These are phyloP conservation scores for Bubo blakistoni DNA, from an alignment of 2,113 vertebrate genomes.

Conservation along the genomic window DNA sequence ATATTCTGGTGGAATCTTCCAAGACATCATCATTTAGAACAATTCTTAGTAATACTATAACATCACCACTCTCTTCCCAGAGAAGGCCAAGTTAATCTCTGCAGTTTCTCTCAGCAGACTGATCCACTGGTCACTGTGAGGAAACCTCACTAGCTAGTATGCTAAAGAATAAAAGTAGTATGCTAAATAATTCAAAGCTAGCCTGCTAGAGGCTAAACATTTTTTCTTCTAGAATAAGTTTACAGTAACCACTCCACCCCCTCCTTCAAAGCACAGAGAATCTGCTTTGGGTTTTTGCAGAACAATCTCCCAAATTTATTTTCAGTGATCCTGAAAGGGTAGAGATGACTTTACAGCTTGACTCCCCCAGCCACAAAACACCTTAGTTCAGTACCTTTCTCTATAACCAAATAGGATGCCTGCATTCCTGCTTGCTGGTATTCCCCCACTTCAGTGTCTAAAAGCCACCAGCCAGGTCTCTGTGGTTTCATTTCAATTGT, in stretches of 20 bases:
- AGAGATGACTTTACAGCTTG: background rate
- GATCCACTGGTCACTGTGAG: background rate
- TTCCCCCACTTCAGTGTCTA: conserved; percentile 87
- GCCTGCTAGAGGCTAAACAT: background rate
- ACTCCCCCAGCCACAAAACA: background rate
- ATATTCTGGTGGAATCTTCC: background rate
- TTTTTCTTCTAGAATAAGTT: background rate
- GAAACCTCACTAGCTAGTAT: background rate
- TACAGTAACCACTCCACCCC: background rate
- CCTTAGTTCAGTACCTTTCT: conserved; percentile 77
- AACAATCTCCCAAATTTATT: background rate
- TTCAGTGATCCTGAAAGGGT: background rate
- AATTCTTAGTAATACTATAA: background rate
- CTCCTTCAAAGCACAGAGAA: background rate
- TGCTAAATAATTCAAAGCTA: background rate
- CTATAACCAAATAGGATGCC: conserved; percentile 85
- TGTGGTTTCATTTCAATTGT: conserved; percentile 91
- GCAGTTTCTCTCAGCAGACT: background rate
- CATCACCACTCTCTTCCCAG: background rate
- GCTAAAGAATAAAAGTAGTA: background rate
- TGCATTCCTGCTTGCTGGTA: conserved; percentile 90
- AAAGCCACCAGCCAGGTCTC: conserved; percentile 89
- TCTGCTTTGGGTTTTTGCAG: background rate
- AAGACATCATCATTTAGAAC: background rate
- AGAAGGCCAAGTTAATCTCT: background rate